A percentile compares a stretch with the other conserved stretches of the same genome.
Evolutionary conservation across 2,888 invertebrate species (phyloP).

Genomic region (Seira sanloemensis): DNA sequence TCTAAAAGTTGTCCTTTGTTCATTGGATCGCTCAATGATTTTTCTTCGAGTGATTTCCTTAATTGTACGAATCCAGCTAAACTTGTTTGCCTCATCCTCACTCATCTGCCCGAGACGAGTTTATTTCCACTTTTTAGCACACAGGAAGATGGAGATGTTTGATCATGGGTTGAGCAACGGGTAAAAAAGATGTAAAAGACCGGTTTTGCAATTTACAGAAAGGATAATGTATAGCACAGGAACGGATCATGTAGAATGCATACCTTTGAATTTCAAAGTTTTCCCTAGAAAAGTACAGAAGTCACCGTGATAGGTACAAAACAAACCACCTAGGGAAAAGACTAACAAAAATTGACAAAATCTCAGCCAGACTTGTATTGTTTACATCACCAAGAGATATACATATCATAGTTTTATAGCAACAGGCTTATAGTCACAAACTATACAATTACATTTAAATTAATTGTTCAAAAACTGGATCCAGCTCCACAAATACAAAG

Average conservation of each 20-base stretch:
- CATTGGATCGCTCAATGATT: background rate
- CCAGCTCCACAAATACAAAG: background rate
- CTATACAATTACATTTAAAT: background rate
- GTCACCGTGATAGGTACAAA: too few species aligned
- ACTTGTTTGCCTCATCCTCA: background rate
- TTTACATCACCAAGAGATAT: too few species aligned
- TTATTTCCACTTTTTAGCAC: too few species aligned
- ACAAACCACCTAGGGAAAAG: too few species aligned
- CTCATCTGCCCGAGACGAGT: background rate
- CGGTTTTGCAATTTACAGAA: background rate
- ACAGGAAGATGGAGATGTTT: background rate
- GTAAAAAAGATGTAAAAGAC: background rate
- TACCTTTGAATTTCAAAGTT: background rate
- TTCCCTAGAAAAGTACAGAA: background rate
- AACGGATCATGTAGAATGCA: background rate
- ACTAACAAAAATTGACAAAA: background rate
- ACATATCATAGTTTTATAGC: too few species aligned
- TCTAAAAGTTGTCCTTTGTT: background rate
- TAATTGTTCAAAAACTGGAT: background rate
- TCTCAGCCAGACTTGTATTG: too few species aligned
- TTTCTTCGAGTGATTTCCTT: background rate
- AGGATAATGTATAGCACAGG: background rate
- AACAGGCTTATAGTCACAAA: too few species aligned
- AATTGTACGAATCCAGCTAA: background rate
- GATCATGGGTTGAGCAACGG: background rate